Conservation (phyloP, 2,797 vertebrate species). For the Phaenicophaeus curvirostris region DNA sequence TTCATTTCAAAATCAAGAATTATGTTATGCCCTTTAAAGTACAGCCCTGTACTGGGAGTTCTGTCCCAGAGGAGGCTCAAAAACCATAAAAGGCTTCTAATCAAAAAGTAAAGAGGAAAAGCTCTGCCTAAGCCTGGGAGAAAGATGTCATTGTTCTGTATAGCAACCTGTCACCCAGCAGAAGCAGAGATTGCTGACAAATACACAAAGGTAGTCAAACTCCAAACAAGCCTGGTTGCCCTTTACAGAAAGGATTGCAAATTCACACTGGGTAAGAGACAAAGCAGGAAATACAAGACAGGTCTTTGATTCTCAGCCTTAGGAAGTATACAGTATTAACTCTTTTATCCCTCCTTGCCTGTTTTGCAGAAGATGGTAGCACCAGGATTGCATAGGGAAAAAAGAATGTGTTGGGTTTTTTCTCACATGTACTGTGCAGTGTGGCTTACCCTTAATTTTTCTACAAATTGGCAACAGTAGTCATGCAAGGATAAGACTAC, state of each 20-base stretch:
- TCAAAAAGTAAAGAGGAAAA: constrained; percentile 16
- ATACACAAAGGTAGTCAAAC: not conserved
- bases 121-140: not conserved
- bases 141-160: not conserved
- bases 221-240: not conserved
- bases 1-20: constrained; percentile 7
- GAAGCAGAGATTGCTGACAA: not conserved
- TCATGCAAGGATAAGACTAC: not conserved
- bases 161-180: not conserved
- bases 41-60: not conserved
- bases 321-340: not conserved
- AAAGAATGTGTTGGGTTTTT: not conserved
- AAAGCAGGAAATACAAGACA: not conserved
- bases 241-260: not conserved
- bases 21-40: constrained; percentile 2
- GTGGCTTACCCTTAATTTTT: not conserved
- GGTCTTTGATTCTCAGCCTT: not conserved
- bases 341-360: not conserved
- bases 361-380: not conserved
- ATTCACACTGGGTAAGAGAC: not conserved
- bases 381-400: fast-evolving
- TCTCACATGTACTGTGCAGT: not conserved
- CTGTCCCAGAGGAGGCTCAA: constrained; percentile 6
- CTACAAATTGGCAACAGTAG: not conserved
- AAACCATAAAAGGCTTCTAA: not conserved